Conservation (phyloP, 1,140 invertebrate species). For the Ruditapes philippinarum region DNA sequence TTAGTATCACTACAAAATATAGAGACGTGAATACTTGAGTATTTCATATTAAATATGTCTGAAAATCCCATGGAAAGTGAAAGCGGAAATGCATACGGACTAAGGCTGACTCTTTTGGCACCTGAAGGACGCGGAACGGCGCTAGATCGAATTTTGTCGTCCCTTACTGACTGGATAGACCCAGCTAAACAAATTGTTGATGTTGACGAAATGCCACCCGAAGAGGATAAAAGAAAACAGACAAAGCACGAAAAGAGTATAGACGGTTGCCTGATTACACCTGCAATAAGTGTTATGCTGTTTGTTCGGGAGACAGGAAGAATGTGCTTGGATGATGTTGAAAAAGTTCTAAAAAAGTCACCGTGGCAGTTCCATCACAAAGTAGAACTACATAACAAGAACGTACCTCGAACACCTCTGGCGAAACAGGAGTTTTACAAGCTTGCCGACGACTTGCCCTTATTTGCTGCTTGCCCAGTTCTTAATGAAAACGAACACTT, state of each 20-base stretch:
- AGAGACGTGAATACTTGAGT: too few relatives aligned
- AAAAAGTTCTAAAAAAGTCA: slow-evolving; percentile 13
- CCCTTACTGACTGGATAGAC: slow-evolving; percentile 57
- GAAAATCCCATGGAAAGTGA: not conserved
- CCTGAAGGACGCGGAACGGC: not conserved
- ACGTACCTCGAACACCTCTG: slow-evolving; percentile 7
- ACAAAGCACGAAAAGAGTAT: not conserved
- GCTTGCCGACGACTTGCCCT: slow-evolving; percentile 58
- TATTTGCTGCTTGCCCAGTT: slow-evolving; percentile 69
- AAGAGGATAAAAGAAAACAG: not conserved
- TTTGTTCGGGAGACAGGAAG: slow-evolving; percentile 64
- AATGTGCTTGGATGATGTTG: slow-evolving; percentile 46
- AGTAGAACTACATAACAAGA: slow-evolving; percentile 63
- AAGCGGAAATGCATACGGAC: slow-evolving; percentile 49
- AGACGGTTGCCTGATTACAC: slow-evolving; percentile 38
- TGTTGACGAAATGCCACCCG: slow-evolving; percentile 31
- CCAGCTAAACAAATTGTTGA: slow-evolving; percentile 55
- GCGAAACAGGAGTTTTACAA: slow-evolving; percentile 68
- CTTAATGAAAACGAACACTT: slow-evolving; percentile 66
- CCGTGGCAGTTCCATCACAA: slow-evolving; percentile 71
- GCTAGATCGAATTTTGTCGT: slow-evolving; percentile 26
- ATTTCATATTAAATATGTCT: too few relatives aligned
- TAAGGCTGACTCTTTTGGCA: slow-evolving; percentile 41
- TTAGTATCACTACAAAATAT: too few relatives aligned
- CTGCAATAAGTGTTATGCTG: slow-evolving; percentile 66